phyloP scores from a whole-genome alignment of 2,113 vertebrate species.

The Nipponia nippon region DNA sequence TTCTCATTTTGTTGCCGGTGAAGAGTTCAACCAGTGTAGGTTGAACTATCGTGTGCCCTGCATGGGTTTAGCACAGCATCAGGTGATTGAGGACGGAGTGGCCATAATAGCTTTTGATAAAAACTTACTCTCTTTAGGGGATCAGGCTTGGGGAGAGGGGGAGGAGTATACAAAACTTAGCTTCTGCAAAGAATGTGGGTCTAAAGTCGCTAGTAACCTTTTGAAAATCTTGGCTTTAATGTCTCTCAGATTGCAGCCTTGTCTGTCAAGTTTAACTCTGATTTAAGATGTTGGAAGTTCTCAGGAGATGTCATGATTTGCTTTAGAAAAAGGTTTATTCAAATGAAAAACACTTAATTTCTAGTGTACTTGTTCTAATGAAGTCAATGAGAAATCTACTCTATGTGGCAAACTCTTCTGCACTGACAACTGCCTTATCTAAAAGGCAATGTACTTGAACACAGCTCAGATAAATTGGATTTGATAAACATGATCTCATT shows the following conservation, averaged over 20 bases:
- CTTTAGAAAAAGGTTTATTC: neutral
- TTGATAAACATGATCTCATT: neutral
- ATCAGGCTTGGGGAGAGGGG: neutral
- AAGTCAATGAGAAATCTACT: constrained; percentile 27
- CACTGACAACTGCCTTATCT: neutral
- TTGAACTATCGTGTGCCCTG: neutral
- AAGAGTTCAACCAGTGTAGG: neutral
- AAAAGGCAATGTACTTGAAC: neutral
- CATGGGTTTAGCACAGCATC: neutral
- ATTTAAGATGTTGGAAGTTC: neutral
- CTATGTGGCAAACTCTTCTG: neutral
- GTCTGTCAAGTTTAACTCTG: neutral
- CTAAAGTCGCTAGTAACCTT: neutral
- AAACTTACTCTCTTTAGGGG: neutral
- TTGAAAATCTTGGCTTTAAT: neutral
- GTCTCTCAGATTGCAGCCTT: neutral
- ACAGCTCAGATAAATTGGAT: constrained; percentile 12
- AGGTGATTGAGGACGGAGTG: neutral
- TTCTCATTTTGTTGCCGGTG: neutral
- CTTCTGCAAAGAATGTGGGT: neutral
- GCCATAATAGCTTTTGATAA: neutral
- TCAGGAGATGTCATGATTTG: neutral
- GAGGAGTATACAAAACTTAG: neutral
- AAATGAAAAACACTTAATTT: constrained; percentile 16
- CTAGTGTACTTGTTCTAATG: constrained; percentile 31